Percentiles rank a stretch among this genome's conserved stretches.
These are phyloP conservation scores for Drosophila rufa DNA, from an alignment of 1,140 invertebrate genomes.

Conservation along the genomic window DNA sequence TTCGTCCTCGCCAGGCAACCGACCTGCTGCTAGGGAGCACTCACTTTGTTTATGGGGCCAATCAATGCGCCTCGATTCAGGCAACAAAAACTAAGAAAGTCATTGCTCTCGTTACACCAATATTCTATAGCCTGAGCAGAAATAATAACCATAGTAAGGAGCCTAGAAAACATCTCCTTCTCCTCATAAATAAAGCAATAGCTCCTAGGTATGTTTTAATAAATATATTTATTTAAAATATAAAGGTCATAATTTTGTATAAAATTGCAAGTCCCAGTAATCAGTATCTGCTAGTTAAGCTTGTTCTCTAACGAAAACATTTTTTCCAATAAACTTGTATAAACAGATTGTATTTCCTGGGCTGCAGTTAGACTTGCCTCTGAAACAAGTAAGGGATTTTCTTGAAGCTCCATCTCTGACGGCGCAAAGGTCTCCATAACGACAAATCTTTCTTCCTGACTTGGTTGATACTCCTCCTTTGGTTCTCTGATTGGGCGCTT, in stretches of 20 bases:
- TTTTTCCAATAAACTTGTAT: no score
- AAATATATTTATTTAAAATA: not conserved
- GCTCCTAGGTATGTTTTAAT: no score
- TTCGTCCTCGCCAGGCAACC: slow-evolving; percentile 15
- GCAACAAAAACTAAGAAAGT: not conserved
- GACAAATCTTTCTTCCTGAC: not conserved
- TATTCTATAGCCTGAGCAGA: no score
- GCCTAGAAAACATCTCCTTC: no score
- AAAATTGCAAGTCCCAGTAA: not conserved
- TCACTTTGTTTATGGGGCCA: slow-evolving; percentile 17
- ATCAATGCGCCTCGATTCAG: slow-evolving; percentile 4
- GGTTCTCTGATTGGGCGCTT: accelerated
- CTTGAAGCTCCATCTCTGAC: no score
- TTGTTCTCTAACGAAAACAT: no score
- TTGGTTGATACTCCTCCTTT: not conserved
- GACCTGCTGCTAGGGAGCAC: slow-evolving; percentile 15
- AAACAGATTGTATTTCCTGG: no score
- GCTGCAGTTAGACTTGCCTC: no score
- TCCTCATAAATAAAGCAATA: no score
- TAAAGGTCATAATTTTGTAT: not conserved
- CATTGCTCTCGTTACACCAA: not conserved
- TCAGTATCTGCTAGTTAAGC: no score
- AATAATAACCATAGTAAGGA: no score
- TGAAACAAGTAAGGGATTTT: no score
- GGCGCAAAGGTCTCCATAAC: not conserved